Percentiles rank a stretch among this genome's conserved stretches.
phyloP scores from a whole-genome alignment of 1,140 invertebrate genomes.

The Microplitis demolitor region DNA sequence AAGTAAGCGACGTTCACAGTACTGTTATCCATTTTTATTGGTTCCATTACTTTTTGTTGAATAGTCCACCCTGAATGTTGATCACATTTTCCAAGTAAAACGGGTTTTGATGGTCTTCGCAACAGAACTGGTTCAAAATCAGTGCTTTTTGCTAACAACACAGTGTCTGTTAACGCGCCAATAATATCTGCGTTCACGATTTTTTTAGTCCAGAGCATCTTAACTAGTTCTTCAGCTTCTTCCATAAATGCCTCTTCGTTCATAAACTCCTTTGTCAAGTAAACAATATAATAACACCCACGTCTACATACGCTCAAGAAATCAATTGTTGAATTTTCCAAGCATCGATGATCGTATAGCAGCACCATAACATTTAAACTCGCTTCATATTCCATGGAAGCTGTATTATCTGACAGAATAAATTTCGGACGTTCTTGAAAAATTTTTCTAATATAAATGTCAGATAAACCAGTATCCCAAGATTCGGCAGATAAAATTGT shows the following conservation, averaged over 20 bases:
- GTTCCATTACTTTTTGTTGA: neutral
- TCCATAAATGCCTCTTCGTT: slow-evolving; percentile 36
- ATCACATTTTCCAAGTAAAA: slow-evolving; percentile 37
- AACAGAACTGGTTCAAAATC: slow-evolving; percentile 24
- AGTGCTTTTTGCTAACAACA: slow-evolving; percentile 38
- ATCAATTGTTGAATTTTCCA: slow-evolving; percentile 17
- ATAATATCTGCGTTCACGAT: slow-evolving; percentile 38
- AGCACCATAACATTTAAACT: slow-evolving; percentile 36
- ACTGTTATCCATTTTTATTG: slow-evolving; percentile 32
- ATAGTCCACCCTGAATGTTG: slow-evolving; percentile 9
- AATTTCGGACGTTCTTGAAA: slow-evolving; percentile 21
- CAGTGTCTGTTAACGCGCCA: slow-evolving; percentile 25
- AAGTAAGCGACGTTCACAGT: slow-evolving; percentile 37
- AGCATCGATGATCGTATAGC: slow-evolving; percentile 21
- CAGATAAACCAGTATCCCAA: neutral
- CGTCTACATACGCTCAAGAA: slow-evolving; percentile 36
- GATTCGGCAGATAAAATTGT: slow-evolving; percentile 16
- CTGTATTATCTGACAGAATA: slow-evolving; percentile 17
- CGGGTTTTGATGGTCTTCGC: slow-evolving; percentile 28
- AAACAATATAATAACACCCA: slow-evolving; percentile 36
- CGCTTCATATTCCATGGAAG: neutral
- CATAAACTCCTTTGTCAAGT: slow-evolving; percentile 28
- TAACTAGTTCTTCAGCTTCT: slow-evolving; percentile 17
- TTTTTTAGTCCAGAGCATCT: slow-evolving; percentile 34
- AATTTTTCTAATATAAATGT: slow-evolving; percentile 18